These are phyloP conservation scores for Heterodera filipjevi DNA, from an alignment of 2,888 invertebrate species.

Conservation along the genomic window DNA sequence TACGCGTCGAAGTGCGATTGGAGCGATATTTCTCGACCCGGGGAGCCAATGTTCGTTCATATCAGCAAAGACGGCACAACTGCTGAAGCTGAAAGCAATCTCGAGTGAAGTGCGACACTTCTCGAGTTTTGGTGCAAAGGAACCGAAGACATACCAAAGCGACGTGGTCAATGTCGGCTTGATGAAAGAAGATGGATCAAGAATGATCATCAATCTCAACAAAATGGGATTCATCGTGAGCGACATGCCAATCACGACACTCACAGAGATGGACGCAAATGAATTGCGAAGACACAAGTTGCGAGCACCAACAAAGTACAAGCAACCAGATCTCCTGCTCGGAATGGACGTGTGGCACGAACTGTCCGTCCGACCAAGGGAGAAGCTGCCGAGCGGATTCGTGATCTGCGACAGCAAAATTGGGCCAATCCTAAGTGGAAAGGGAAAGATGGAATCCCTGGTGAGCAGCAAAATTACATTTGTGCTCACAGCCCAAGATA, in stretches of 20 bases:
- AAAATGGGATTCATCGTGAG: conserved; percentile 13
- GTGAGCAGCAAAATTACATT: no score
- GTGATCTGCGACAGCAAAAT: background rate
- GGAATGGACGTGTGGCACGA: no score
- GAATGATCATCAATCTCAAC: background rate
- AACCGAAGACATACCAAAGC: conserved; percentile 4
- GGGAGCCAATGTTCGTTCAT: conserved; percentile 4
- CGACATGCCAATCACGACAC: background rate
- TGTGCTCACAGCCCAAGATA: no score
- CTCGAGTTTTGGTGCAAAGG: background rate
- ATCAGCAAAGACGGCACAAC: background rate
- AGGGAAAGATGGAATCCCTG: background rate
- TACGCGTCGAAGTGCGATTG: background rate
- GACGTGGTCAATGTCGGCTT: background rate
- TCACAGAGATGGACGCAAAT: background rate
- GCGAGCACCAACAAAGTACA: background rate
- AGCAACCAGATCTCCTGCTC: background rate
- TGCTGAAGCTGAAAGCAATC: no score
- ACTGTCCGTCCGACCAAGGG: background rate
- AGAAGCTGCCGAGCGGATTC: conserved; percentile 18
- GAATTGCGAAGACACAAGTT: background rate
- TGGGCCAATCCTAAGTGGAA: conserved; percentile 10
- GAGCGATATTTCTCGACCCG: background rate
- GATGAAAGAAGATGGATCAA: no score
- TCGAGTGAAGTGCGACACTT: conserved; percentile 3